Conservation (phyloP, 1,140 invertebrate genomes). For the Nilaparvata lugens region DNA sequence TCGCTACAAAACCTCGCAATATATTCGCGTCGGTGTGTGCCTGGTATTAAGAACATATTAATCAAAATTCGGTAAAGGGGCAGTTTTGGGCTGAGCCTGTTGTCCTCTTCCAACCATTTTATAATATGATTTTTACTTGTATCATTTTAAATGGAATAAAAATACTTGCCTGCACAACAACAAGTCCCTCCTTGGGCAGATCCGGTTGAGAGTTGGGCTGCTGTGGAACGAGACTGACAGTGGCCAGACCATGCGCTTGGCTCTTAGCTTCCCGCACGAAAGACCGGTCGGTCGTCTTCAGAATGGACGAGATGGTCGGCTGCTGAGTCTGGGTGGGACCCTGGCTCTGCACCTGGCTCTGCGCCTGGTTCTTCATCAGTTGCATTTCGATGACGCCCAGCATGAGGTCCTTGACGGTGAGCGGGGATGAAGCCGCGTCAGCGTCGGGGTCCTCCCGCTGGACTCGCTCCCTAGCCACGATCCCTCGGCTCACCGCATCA, state of each 20-base stretch:
- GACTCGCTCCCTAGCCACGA: constrained; percentile 12
- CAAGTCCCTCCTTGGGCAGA: constrained; percentile 29
- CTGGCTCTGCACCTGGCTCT: constrained; percentile 27
- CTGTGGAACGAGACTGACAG: constrained; percentile 53
- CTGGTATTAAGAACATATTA: too few species aligned
- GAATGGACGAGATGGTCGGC: constrained; percentile 54
- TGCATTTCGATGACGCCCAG: constrained; percentile 64
- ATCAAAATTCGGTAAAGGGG: too few species aligned
- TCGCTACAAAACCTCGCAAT: too few species aligned
- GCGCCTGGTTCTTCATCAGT: constrained; percentile 50
- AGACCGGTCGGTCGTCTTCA: constrained; percentile 41
- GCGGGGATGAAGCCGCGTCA: constrained; percentile 35
- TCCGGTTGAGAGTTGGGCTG: constrained; percentile 31
- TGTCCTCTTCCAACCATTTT: too few species aligned
- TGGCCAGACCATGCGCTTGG: constrained; percentile 40
- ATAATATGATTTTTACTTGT: too few species aligned
- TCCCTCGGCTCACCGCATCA: constrained; percentile 28
- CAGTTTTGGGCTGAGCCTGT: too few species aligned
- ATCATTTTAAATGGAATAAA: background rate
- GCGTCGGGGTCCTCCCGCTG: constrained; percentile 10
- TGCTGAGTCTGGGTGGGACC: constrained; percentile 29
- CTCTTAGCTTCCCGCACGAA: constrained; percentile 20
- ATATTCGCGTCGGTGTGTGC: too few species aligned
- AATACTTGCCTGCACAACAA: constrained; percentile 29
- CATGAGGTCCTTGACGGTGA: constrained; percentile 66